Evolutionary conservation across 2,888 invertebrate species (phyloP), one percentile per base, ranked within the genome.

Genomic region (Mallateleia sp.): DNA sequence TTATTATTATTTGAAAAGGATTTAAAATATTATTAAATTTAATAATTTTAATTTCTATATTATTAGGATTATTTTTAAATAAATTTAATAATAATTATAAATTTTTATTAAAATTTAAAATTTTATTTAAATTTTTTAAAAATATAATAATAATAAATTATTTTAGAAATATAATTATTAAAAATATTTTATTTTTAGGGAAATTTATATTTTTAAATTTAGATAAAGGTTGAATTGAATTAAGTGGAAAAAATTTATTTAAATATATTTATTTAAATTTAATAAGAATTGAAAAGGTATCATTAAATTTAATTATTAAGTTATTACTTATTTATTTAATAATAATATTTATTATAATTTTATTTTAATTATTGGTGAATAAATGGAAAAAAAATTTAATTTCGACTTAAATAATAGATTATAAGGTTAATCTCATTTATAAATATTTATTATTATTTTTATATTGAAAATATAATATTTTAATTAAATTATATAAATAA

Each of bases 311-410:
- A 32, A 47, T 56, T 71, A 62, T 24, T 82, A 47, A 50, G 60
- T 22, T 45, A 24, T 25, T 60, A 60, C 22, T 34, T 64, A 22
- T n/a, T 54, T 18, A 25, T 45, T 86, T 86, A 58, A n/a, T 94
- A 92, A 94, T 92, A 94, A 94, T 94, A 95, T 95, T 94, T 95
- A 95, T 34, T 95, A 95, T 93, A 92, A 69, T 45, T 45, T 89
- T 91, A 9, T 84, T 22, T 14, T 79, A 42, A 42, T 69, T 60
- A 32, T 52, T 67, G n/a, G n/a, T n/a, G 74, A 50, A 80, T 75
- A 77, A 83, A 86, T 86, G 78, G n/a, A n/a, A 77, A 77, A 83
- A 78, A 89, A 84, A 56, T 81, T 90, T 90, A 86, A 85, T 69
- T 82, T 84, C 91, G 90, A 91, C 88, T 91, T 91, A 87, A 82